These are phyloP conservation scores for Lacerta viridis DNA, from an alignment of 2,797 vertebrate genomes.

Conservation along the genomic window DNA sequence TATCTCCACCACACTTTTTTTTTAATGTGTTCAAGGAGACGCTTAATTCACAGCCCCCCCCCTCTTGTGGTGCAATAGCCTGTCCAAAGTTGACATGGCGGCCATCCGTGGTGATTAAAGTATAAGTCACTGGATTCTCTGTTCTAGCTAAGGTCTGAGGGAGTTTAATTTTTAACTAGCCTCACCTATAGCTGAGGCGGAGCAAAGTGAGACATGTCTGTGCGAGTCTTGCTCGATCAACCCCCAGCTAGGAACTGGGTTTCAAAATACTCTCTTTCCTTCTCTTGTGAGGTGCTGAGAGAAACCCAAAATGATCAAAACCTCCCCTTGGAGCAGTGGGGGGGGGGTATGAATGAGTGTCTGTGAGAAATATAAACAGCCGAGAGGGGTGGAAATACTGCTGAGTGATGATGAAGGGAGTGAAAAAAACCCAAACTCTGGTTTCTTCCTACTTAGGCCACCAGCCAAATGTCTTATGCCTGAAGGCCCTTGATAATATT, in stretches of 20 bases:
- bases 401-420: background rate
- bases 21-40: background rate
- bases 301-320: background rate
- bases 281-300: rapidly evolving
- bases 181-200: slow-evolving; percentile 55
- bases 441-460: background rate
- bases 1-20: background rate
- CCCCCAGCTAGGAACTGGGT: background rate
- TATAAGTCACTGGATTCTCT: slow-evolving; percentile 46
- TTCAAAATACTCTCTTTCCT: rapidly evolving
- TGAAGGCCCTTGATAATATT: background rate
- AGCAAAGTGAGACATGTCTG: background rate
- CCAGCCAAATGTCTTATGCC: rapidly evolving
- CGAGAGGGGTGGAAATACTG: background rate
- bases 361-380: background rate
- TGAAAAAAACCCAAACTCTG: rapidly evolving
- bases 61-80: background rate
- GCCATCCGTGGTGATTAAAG: slow-evolving; percentile 61
- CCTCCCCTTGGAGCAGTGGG: background rate
- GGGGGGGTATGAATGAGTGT: background rate
- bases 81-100: slow-evolving; percentile 28
- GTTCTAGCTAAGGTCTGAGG: slow-evolving; percentile 29
- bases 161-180: slow-evolving; percentile 57
- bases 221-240: background rate
- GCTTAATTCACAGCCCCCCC: background rate